Evolutionary conservation across 2,113 vertebrate species (phyloP).

Genomic region (Crotalus viridis): DNA sequence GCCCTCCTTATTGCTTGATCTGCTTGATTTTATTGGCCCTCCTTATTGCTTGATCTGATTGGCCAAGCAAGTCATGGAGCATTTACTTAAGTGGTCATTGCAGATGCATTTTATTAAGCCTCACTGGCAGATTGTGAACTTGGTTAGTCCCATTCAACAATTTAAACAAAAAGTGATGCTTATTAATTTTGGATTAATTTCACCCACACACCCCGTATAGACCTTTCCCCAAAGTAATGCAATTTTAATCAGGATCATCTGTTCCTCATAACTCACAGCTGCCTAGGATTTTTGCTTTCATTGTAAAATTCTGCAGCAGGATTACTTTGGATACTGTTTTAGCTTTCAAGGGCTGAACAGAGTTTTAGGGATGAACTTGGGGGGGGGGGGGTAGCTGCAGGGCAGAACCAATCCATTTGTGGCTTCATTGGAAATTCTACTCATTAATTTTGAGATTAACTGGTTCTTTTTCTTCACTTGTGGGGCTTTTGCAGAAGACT

Average conservation of each 20-base stretch:
- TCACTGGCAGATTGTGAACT: neutral
- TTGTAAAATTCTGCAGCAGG: neutral
- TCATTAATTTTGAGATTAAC: neutral
- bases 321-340: neutral
- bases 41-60: neutral
- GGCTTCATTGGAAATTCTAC: neutral
- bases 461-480: neutral
- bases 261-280: neutral
- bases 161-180: neutral
- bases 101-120: neutral
- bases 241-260: conserved; percentile 19
- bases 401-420: neutral
- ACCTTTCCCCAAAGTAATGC: neutral
- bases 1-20: too few species aligned
- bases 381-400: neutral
- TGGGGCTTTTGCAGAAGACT: neutral
- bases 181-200: neutral
- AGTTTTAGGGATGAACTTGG: neutral
- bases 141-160: neutral
- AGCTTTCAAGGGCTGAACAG: neutral
- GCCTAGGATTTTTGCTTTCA: neutral
- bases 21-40: neutral
- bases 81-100: neutral
- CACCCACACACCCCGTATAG: neutral
- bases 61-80: neutral